A percentile compares a stretch with the other conserved stretches of the same genome.
Conservation (phyloP, 1,140 invertebrate species). For the Sweltsa coloradensis region DNA sequence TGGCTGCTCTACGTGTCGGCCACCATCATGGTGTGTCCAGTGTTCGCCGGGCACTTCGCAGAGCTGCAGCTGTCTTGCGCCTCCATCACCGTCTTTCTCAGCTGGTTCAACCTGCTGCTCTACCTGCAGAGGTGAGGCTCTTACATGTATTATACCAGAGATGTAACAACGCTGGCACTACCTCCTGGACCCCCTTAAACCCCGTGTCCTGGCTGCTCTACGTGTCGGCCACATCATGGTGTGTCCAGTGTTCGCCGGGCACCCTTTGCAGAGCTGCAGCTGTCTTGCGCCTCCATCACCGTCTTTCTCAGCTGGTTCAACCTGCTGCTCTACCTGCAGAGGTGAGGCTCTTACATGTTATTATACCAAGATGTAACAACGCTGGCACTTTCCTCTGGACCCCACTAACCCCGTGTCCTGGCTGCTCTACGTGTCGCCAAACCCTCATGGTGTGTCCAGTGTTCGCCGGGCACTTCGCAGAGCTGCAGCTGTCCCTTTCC, state of each 20-base stretch:
- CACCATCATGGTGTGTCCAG: conserved; percentile 45
- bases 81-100: conserved; percentile 67
- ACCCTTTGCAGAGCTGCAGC: conserved; percentile 39
- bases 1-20: conserved; percentile 60
- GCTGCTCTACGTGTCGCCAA: conserved; percentile 53
- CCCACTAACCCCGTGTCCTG: conserved; percentile 61
- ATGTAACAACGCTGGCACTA: no score
- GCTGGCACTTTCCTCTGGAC: conserved; percentile 57
- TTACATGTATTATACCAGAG: no score
- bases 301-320: conserved; percentile 83
- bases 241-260: no score
- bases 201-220: no score
- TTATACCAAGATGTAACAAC: no score
- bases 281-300: conserved; percentile 60
- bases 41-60: conserved; percentile 31
- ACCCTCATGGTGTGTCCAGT: conserved; percentile 47
- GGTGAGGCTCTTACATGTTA: no score
- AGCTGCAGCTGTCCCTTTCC: conserved; percentile 54
- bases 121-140: conserved; percentile 74
- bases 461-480: conserved; percentile 30
- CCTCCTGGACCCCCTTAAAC: no score
- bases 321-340: conserved; percentile 67
- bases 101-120: conserved; percentile 79
- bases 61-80: conserved; percentile 53
- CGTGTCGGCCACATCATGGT: no score